A percentile compares a stretch with the other conserved stretches of the same genome.
phyloP scores from a whole-genome alignment of 2,888 invertebrate species.

The Drosophila algonquin region DNA sequence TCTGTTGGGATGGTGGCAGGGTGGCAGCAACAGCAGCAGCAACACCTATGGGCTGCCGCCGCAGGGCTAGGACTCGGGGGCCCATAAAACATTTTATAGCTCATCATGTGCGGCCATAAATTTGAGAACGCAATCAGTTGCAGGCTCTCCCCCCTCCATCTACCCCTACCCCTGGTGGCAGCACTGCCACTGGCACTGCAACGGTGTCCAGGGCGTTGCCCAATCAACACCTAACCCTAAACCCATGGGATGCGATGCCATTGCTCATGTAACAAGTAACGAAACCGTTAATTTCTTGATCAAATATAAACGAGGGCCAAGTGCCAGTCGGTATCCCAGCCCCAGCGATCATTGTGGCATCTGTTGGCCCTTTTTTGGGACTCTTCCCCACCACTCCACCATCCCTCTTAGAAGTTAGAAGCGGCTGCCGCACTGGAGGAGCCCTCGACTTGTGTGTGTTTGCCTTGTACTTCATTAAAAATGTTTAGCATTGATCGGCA shows the following conservation, averaged over 20 bases:
- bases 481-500: constrained; percentile 66
- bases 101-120: constrained; percentile 79
- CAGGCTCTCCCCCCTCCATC: constrained; percentile 17
- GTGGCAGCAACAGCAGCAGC: constrained; percentile 24
- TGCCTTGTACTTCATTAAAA: constrained; percentile 71
- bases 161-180: background rate
- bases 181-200: background rate
- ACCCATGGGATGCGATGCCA: constrained; percentile 23
- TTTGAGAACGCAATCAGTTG: constrained; percentile 70
- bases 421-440: background rate
- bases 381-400: background rate
- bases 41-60: constrained; percentile 1
- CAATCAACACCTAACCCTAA: constrained; percentile 74
- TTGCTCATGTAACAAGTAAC: constrained; percentile 66
- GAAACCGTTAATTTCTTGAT: constrained; percentile 67
- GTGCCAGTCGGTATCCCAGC: constrained; percentile 30
- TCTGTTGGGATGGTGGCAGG: constrained; percentile 35
- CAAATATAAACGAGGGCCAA: constrained; percentile 47
- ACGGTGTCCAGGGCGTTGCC: constrained; percentile 75
- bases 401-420: background rate
- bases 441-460: constrained; percentile 35
- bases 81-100: constrained; percentile 79
- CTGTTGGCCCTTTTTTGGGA: constrained; percentile 1
- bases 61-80: constrained; percentile 42
- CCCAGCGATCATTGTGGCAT: background rate